Evolutionary conservation across 2,113 vertebrate species (phyloP).

Genomic region (Gymnobelideus leadbeateri): DNA sequence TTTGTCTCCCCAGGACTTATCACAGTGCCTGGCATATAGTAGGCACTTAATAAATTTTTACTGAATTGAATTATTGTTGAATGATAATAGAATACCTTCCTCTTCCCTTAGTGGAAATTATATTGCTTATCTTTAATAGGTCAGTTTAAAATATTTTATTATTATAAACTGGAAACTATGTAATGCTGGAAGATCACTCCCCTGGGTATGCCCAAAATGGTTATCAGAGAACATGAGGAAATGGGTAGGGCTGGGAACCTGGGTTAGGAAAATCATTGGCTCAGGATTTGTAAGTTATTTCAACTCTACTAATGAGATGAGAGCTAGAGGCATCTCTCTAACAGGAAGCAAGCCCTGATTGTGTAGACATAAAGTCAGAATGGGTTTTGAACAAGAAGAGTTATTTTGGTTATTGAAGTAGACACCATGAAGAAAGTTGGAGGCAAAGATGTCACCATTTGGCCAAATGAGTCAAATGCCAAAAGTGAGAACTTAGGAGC

Average conservation of each 20-base stretch:
- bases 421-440: background rate
- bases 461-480: background rate
- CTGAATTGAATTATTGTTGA: background rate
- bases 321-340: background rate
- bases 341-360: background rate
- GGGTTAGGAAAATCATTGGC: background rate
- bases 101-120: background rate
- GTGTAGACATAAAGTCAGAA: background rate
- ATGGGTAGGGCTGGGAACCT: background rate
- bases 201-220: background rate
- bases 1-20: background rate
- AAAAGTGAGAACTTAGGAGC: background rate
- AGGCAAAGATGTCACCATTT: background rate
- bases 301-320: background rate
- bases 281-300: background rate
- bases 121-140: background rate
- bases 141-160: background rate
- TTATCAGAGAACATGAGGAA: background rate
- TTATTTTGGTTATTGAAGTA: background rate
- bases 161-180: background rate
- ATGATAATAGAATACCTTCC: background rate
- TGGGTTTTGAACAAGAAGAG: background rate
- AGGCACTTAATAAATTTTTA: background rate
- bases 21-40: background rate
- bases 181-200: background rate